phyloP scores from a whole-genome alignment of 1,140 invertebrate species.

The Dendroctonus ponderosae region DNA sequence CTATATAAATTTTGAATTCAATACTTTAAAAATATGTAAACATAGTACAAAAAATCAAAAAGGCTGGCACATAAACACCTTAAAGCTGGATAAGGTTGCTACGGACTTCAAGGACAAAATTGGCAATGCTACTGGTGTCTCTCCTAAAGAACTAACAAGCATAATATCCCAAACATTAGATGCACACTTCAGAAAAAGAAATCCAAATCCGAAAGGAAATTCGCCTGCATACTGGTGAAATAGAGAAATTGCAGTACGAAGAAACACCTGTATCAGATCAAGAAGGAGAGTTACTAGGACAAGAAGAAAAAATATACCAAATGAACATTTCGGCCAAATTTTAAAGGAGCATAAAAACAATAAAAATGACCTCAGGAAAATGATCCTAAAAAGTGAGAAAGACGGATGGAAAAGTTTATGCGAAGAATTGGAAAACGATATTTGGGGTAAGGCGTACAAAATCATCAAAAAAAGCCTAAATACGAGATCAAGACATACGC shows the following conservation, averaged over 20 bases:
- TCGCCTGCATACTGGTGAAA: slow-evolving; percentile 6
- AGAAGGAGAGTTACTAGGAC: slow-evolving; percentile 1
- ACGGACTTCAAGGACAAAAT: neutral
- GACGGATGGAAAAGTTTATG: slow-evolving; percentile 22
- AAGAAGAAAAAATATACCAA: neutral
- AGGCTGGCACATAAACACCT: neutral
- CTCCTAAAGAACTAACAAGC: neutral
- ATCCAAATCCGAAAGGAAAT: neutral
- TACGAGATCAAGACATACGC: neutral
- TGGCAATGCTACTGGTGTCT: neutral
- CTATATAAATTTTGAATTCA: neutral
- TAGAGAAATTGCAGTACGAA: slow-evolving; percentile 1
- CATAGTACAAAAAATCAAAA: neutral
- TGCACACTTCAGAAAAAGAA: neutral
- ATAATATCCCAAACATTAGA: neutral
- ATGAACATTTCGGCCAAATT: neutral
- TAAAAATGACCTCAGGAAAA: slow-evolving; percentile 3
- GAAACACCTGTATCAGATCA: neutral
- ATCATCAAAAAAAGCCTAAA: neutral
- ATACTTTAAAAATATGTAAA: neutral
- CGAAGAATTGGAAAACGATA: slow-evolving; percentile 29
- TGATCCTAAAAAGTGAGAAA: slow-evolving; percentile 6
- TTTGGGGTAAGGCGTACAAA: too few species aligned
- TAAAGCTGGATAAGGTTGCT: neutral
- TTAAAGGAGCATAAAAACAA: slow-evolving; percentile 8